Percentiles rank a stretch among this genome's conserved stretches.
phyloP scores from a whole-genome alignment of 2,888 invertebrate species.

The Heteromurus nitidus region DNA sequence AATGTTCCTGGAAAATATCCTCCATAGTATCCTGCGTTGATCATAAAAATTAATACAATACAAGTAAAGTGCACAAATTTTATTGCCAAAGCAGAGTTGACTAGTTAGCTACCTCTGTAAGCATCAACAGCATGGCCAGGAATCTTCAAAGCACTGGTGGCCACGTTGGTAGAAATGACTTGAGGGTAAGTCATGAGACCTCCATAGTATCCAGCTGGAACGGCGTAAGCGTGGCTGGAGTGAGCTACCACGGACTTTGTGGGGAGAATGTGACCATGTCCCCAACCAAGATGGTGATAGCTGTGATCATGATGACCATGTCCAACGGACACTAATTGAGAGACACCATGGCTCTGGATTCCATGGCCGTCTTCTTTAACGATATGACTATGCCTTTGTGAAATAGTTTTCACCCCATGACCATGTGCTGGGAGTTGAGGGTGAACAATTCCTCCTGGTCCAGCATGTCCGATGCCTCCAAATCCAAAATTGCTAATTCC shows the following conservation, averaged over 20 bases:
- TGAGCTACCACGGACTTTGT: neutral
- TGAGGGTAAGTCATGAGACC: conserved; percentile 1
- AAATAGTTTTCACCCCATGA: too few relatives aligned
- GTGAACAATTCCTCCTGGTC: too few relatives aligned
- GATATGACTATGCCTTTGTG: too few relatives aligned
- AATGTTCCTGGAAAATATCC: conserved; percentile 1
- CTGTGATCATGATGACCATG: neutral
- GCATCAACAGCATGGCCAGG: neutral
- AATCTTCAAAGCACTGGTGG: neutral
- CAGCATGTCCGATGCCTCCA: neutral
- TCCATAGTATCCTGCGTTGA: neutral
- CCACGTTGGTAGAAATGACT: neutral
- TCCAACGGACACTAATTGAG: too few relatives aligned
- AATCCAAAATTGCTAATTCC: neutral
- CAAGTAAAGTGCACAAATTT: too few relatives aligned
- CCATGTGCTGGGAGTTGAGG: too few relatives aligned
- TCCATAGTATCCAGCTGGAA: conserved; percentile 14
- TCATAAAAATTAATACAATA: neutral
- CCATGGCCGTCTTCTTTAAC: too few relatives aligned
- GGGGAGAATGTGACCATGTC: conserved; percentile 8
- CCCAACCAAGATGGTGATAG: neutral
- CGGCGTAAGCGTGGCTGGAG: neutral
- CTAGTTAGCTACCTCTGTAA: neutral
- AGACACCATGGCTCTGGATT: too few relatives aligned
- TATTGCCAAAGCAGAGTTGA: too few relatives aligned